phyloP scores from a whole-genome alignment of 2,113 vertebrate species.

The Cercocebus atys region DNA sequence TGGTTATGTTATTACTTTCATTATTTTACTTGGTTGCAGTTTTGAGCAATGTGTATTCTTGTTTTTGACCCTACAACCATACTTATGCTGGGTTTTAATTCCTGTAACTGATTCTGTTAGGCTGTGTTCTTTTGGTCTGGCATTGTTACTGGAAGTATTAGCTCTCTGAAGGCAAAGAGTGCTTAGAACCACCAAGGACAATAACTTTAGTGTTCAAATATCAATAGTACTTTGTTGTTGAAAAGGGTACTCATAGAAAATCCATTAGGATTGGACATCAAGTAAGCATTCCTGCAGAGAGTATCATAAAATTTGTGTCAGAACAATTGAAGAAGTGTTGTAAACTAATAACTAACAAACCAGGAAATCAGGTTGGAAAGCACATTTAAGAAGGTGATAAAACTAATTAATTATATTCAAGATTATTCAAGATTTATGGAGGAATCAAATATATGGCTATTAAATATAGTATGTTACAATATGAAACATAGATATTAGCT shows the following conservation, averaged over 20 bases:
- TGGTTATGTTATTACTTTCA: not conserved
- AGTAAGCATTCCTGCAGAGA: not conserved
- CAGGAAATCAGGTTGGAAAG: not conserved
- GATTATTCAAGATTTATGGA: slow-evolving; percentile 2
- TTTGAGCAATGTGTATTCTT: not conserved
- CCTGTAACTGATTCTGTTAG: not conserved
- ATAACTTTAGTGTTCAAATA: not conserved
- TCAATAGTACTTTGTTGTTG: slow-evolving; percentile 18
- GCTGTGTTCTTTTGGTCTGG: not conserved
- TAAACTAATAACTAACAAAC: slow-evolving; percentile 25
- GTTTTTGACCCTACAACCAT: not conserved
- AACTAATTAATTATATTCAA: not conserved
- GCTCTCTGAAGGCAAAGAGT: slow-evolving; percentile 9
- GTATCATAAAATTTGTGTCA: not conserved
- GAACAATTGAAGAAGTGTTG: not conserved
- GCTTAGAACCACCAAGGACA: not conserved
- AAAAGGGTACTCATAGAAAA: not conserved
- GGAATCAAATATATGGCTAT: not conserved
- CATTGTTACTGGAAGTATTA: not conserved
- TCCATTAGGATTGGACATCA: not conserved
- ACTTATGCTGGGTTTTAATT: not conserved
- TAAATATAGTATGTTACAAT: not conserved
- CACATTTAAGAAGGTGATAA: not conserved
- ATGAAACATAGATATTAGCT: not conserved
- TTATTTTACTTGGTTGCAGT: slow-evolving; percentile 12